These are phyloP conservation scores for Phoenoteleia sp. DNA, from an alignment of 2,888 invertebrate species.

Conservation along the genomic window DNA sequence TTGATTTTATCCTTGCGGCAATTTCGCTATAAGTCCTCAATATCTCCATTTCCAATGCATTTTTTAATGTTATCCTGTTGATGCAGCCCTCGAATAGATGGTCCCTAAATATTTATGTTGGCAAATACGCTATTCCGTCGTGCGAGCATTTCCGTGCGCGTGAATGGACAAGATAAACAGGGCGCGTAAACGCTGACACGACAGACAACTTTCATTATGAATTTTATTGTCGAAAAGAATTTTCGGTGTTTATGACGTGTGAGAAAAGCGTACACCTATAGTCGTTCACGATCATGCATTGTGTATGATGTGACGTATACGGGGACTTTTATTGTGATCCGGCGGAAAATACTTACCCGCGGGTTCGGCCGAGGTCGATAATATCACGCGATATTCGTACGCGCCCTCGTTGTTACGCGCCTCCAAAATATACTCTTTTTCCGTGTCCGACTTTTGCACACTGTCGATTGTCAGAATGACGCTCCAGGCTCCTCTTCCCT, in stretches of 20 bases:
- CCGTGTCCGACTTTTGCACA: conserved; percentile 92
- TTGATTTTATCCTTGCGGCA: no score
- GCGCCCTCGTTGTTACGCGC: conserved; percentile 91
- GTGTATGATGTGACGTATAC: conserved; percentile 68
- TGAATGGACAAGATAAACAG: conserved; percentile 41
- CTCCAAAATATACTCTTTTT: conserved; percentile 90
- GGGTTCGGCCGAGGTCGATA: conserved; percentile 90
- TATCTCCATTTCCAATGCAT: not conserved
- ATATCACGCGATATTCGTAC: conserved; percentile 89
- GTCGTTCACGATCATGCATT: conserved; percentile 70
- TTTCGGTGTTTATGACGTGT: conserved; percentile 66
- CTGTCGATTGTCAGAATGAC: conserved; percentile 90
- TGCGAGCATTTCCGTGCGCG: conserved; percentile 35
- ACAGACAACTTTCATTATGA: conserved; percentile 58
- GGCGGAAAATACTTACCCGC: conserved; percentile 86
- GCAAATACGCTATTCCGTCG: conserved; percentile 51
- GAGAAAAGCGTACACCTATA: conserved; percentile 65
- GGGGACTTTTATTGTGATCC: conserved; percentile 46
- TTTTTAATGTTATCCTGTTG: not conserved
- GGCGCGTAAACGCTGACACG: conserved; percentile 29
- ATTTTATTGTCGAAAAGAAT: conserved; percentile 63
- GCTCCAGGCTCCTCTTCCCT: conserved; percentile 91
- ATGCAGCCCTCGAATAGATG: not conserved
- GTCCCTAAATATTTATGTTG: conserved; percentile 38
- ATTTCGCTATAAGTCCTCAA: not conserved